A percentile compares a stretch with the other conserved stretches of the same genome.
Conservation (phyloP, 2,113 vertebrate species). For the Larimichthys crocea region DNA sequence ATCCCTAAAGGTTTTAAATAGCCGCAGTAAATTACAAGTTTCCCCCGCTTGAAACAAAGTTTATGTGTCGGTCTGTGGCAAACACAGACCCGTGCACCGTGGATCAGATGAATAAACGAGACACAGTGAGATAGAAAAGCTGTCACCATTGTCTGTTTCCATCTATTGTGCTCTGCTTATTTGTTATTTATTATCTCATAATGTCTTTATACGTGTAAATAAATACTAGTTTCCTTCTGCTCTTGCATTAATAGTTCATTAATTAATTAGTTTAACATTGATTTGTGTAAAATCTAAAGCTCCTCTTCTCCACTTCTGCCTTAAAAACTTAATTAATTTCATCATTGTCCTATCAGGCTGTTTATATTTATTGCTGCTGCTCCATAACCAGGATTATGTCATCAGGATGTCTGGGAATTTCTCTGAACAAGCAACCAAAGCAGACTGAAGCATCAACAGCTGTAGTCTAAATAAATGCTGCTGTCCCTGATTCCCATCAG, state of each 20-base stretch:
- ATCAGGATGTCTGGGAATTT: constrained; percentile 23
- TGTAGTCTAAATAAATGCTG: constrained; percentile 59
- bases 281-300: not conserved
- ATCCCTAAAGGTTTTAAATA: constrained; percentile 47
- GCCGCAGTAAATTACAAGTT: constrained; percentile 26
- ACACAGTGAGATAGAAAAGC: not conserved
- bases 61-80: not conserved
- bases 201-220: not conserved
- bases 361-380: not conserved
- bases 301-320: not conserved
- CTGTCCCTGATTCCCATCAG: constrained; percentile 41
- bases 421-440: constrained; percentile 32
- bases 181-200: not conserved
- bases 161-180: no score
- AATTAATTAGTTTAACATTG: no score
- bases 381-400: constrained; percentile 1
- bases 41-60: constrained; percentile 39
- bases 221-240: not conserved
- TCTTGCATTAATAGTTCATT: not conserved
- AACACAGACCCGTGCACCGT: not conserved
- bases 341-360: not conserved
- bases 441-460: constrained; percentile 30
- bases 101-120: not conserved
- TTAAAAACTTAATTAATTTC: not conserved
- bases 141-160: not conserved